phyloP scores from a whole-genome alignment of 53 echinoderm and acorn worm genomes.

The Luidia sarsii region DNA sequence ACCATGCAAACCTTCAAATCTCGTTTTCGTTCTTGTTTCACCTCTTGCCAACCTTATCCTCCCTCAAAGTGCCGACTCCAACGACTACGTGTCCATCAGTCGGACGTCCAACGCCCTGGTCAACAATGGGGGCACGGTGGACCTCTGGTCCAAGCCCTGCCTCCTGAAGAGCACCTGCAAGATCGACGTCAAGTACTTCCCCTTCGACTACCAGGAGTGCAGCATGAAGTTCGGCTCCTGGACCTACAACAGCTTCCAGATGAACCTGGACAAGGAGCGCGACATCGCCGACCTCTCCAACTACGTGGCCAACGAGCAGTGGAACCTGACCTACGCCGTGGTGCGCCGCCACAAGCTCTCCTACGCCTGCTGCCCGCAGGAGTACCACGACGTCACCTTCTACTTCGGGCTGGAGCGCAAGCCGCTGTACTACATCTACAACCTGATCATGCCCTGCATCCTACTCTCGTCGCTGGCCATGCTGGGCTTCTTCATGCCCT shows the following conservation, averaged over 20 bases:
- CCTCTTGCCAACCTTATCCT: not conserved
- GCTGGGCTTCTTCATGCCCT: conserved; percentile 98
- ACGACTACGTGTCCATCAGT: conserved; percentile 87
- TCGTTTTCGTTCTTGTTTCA: not conserved
- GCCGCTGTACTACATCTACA: conserved; percentile 96
- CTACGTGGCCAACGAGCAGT: conserved; percentile 91
- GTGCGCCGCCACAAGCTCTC: conserved; percentile 69
- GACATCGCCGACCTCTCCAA: conserved; percentile 64
- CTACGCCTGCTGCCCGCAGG: conserved; percentile 86
- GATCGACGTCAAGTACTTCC: conserved; percentile 96
- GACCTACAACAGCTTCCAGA: conserved; percentile 93
- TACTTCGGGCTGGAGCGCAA: conserved; percentile 89
- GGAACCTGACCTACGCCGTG: conserved; percentile 81
- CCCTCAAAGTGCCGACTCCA: conserved; percentile 83
- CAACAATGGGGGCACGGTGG: conserved; percentile 49
- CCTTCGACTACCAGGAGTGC: conserved; percentile 97
- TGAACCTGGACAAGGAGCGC: conserved; percentile 70
- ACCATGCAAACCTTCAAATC: too few species aligned
- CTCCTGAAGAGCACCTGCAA: conserved; percentile 92
- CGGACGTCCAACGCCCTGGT: conserved; percentile 90
- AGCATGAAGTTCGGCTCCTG: conserved; percentile 97
- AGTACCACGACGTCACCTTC: conserved; percentile 93
- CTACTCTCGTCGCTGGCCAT: conserved; percentile 87
- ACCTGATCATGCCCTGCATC: conserved; percentile 97
- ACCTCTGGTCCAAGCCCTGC: conserved; percentile 96